Evolutionary conservation across 2,888 invertebrate genomes (phyloP), one percentile per base, ranked within the genome.

Genomic region (Autographa gamma): DNA sequence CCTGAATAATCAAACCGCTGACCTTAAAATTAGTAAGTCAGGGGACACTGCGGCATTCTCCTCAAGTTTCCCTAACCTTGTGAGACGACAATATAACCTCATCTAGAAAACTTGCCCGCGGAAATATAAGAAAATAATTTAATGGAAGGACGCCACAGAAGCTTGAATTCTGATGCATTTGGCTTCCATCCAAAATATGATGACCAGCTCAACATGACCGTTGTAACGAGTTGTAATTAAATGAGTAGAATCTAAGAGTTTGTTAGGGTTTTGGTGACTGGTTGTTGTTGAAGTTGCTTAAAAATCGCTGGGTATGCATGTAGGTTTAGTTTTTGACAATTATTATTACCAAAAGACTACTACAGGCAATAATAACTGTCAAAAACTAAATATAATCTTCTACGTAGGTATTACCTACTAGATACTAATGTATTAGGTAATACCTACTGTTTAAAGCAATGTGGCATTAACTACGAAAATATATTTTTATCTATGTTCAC

Each of bases 101-200:
- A 76, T 72, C 59, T 16, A 58, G 73, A 73, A 77, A 81, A 74
- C 60, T 74, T 79, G 76, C 66, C 56, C 71, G 59, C 52, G 14
- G 7, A 76, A 71, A 72, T 69, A 75, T 63, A 80, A 73, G 70
- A 66, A 73, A 84, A 78, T 75, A 73, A 75, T 74, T 63, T 69
- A 79, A 74, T 73, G 69, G 71, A 71, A 75, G 69, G 72, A 78
- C 67, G 56, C 67, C 60, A 70, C 61, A 67, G 60, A 75, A 71
- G 71, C 78, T 66, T 70, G 65, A 84, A 79, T 80, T 84, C 66
- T 76, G 76, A 73, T 83, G 83, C 83, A 83, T 41, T 83, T 84
- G 83, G 83, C 83, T 58, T 13, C 14, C 2, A 2, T 75, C 83
- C 83, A 84, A 75, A 74, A 48, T 72, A 58, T 60, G 16, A 3